Base-by-base conservation (phyloP, 2,888 invertebrate species). In the Cylindroiulus punctatus region DNA sequence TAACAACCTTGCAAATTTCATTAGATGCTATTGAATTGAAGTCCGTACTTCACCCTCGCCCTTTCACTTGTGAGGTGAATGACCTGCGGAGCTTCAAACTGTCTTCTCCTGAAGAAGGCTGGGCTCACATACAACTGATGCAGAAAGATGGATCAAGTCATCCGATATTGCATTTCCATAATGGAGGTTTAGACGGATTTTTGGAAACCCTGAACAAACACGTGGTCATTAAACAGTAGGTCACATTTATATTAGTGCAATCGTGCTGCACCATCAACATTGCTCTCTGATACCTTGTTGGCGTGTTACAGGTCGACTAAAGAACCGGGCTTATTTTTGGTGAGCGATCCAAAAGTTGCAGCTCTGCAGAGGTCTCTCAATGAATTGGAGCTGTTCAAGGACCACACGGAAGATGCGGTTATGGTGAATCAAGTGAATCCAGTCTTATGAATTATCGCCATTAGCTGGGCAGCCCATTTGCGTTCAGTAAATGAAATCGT, bases 301-400 rank as follows among this genome's bases (percentile, higher is more conserved):
- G 89, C 14, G 88, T 87, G 65, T 88, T 89, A 92, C 3, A 95
- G 95, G 88, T 94, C 95, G 0, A 93, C 94, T 87, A 93, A 94
- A 87, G 96, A 96, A 88, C 94, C 93, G 87, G 93, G 94, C 89
- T 91, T 95, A 81, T 95, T 93, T 90, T 91, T 96, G 22, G 94
- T 97, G 1, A 92, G 95, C 0, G 92, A 92, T 88, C 91, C 91
- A 85, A 91, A 92, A 86, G 93, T 94, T 14, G 93, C 93, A 88
- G 95, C 95, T 40, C 90, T 97, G 88, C 95, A 95, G 88, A 94
- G 94, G 90, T 97, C 97, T 0, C 97, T 98, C 90, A 96, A 96
- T 4, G 96, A 97, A 89, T 91, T 98, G 88, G 94, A 97, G 90
- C 93, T 98, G 87, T 95, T 95, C 90, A 93, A 94, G 26, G 95